Base-by-base conservation (phyloP, 2,797 vertebrate genomes). In the Rhinophrynus dorsalis region DNA sequence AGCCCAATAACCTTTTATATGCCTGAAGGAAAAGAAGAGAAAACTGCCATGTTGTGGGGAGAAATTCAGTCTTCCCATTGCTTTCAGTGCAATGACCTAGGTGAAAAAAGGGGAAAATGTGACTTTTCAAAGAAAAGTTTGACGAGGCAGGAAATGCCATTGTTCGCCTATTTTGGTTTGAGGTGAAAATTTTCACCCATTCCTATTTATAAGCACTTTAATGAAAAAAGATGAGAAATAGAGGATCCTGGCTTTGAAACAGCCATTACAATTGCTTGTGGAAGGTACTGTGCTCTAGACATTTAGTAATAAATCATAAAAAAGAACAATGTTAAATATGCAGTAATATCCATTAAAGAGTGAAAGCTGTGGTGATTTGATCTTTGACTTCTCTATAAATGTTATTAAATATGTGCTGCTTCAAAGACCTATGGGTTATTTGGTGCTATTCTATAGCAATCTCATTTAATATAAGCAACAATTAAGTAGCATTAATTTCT, bases 321-420 rank as follows among this genome's bases (percentile, higher is more conserved):
- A 63, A 63, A 51, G 51, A 56, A 48, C 48, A 63, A 55, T 62
- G 21, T 38, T 45, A 70, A 56, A 56, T 63, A 56, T 56, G 58
- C 59, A 48, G 30, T 30, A 40, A 47, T 70, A 63, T 47, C 68
- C 68, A 70, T 70, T 69, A 63, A 55, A 70, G 38, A 70, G 29
- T 55, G 59, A 70, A 70, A 70, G 50, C 40, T 47, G 37, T 70
- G 59, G 40, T 60, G 37, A 70, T 63, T 70, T 70, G 61, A 70
- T 59, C 68, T 63, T 38, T 63, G 59, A 63, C 50, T 70, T 24
- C 35, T n/a, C 50, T n/a, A 70, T 70, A 70, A 70, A 70, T 70
- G 45, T 10, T 47, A 63, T 63, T 63, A 63, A 47, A 70, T 37
- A 56, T 63, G 59, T 56, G 68, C 61, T 47, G 37, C 29, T 70